Evolutionary conservation across 2,888 invertebrate genomes (phyloP).

Genomic region (Carterocephalus palaemon): DNA sequence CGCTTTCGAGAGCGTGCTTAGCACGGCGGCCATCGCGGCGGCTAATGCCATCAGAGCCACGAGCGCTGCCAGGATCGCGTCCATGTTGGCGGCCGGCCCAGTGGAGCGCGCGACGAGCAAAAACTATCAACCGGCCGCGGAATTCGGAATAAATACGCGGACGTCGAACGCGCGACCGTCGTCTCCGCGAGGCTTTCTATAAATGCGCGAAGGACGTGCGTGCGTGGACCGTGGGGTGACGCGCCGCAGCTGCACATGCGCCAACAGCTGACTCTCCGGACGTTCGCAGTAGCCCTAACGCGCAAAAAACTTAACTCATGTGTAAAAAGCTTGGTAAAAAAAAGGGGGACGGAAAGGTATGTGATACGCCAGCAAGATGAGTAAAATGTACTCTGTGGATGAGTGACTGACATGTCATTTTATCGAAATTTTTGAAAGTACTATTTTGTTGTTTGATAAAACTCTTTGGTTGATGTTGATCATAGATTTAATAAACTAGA

Average conservation of each 20-base stretch:
- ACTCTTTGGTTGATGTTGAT: too few relatives aligned
- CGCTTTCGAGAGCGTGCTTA: slow-evolving; percentile 82
- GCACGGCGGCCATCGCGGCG: slow-evolving; percentile 77
- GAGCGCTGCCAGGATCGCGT: slow-evolving; percentile 74
- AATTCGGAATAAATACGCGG: slow-evolving; percentile 38
- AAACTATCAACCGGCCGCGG: slow-evolving; percentile 43
- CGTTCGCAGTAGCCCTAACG: too few relatives aligned
- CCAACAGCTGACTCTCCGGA: slow-evolving; percentile 69
- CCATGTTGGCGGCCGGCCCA: slow-evolving; percentile 73
- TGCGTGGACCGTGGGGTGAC: slow-evolving; percentile 38
- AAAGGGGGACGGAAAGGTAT: slow-evolving; percentile 13
- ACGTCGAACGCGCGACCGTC: slow-evolving; percentile 49
- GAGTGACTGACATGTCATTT: slow-evolving; percentile 32
- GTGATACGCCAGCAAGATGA: too few relatives aligned
- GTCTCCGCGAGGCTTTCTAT: slow-evolving; percentile 41
- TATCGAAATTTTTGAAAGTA: slow-evolving; percentile 21
- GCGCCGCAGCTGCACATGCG: slow-evolving; percentile 69
- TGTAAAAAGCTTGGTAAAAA: slow-evolving; percentile 33
- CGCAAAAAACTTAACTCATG: too few relatives aligned
- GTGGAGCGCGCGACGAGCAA: slow-evolving; percentile 54
- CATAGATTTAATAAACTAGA: too few relatives aligned
- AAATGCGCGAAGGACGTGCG: slow-evolving; percentile 47
- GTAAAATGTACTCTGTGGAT: too few relatives aligned
- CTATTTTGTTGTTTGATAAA: neutral
- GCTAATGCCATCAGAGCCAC: slow-evolving; percentile 75